A percentile compares a stretch with the other conserved stretches of the same genome.
Conservation (phyloP, 1,140 invertebrate genomes). For the Calephelis virginiensis region DNA sequence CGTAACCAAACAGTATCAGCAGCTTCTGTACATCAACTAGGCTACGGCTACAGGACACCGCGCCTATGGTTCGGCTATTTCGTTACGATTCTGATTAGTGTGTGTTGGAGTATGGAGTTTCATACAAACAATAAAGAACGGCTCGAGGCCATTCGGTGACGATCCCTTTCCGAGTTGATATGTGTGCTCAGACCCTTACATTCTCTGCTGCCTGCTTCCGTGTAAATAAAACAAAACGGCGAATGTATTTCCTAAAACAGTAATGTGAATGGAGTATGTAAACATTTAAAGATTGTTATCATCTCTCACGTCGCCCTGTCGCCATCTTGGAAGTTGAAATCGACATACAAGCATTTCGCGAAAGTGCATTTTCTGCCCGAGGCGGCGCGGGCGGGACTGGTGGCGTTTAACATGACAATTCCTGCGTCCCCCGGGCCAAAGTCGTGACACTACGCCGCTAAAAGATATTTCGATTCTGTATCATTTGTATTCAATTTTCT, state of each 20-base stretch:
- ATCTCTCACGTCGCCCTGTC: constrained; percentile 40
- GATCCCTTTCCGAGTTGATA: too few relatives aligned
- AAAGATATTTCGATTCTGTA: background rate
- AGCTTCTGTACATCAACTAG: too few relatives aligned
- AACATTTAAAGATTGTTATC: constrained; percentile 50
- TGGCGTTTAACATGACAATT: constrained; percentile 71
- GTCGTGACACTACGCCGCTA: constrained; percentile 36
- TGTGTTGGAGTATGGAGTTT: too few relatives aligned
- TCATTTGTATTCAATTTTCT: background rate
- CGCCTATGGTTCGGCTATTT: too few relatives aligned
- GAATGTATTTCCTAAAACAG: background rate
- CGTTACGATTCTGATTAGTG: too few relatives aligned
- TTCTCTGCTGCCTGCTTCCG: too few relatives aligned
- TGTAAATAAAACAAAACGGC: background rate
- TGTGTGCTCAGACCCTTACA: too few relatives aligned
- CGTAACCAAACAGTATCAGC: too few relatives aligned
- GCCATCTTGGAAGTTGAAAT: constrained; percentile 54
- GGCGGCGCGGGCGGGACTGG: constrained; percentile 38
- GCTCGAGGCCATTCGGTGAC: too few relatives aligned
- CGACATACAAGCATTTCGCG: constrained; percentile 65
- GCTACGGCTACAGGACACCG: too few relatives aligned
- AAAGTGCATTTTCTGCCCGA: constrained; percentile 74
- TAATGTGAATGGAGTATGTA: constrained; percentile 21
- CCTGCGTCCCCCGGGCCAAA: constrained; percentile 50
- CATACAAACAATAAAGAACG: too few relatives aligned